Percentiles rank a stretch among this genome's conserved stretches.
phyloP scores from a whole-genome alignment of 2,797 vertebrate genomes.

The Acrossocheilus fasciatus region DNA sequence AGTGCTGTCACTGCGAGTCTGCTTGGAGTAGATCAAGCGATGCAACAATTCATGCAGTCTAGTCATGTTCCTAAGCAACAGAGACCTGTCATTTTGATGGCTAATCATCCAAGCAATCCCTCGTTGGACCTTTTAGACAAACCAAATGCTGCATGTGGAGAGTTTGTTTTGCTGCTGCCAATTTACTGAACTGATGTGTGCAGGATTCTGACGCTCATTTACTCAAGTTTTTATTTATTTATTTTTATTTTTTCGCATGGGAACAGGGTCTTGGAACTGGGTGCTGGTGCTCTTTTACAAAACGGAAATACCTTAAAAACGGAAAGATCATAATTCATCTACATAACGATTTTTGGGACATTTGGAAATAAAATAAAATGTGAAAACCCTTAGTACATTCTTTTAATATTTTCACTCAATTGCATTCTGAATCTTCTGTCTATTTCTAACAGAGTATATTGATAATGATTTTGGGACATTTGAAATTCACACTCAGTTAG shows the following conservation, averaged over 20 bases:
- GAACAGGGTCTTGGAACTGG: background rate
- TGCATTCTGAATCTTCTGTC: background rate
- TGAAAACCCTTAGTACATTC: no score
- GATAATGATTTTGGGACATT: background rate
- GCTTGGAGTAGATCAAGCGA: conserved; percentile 59
- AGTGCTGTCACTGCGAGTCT: conserved; percentile 43
- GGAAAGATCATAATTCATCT: background rate
- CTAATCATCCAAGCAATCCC: conserved; percentile 65
- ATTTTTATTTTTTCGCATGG: background rate
- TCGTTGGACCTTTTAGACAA: conserved; percentile 60
- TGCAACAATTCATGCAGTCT: conserved; percentile 62
- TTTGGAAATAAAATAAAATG: background rate
- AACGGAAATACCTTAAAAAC: background rate
- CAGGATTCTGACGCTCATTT: conserved; percentile 17
- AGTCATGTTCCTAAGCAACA: conserved; percentile 66
- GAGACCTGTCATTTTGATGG: conserved; percentile 63
- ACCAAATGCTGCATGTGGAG: conserved; percentile 58
- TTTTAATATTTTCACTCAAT: no score
- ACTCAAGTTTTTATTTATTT: background rate
- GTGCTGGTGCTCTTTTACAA: background rate
- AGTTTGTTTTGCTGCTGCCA: conserved; percentile 58
- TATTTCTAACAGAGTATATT: background rate
- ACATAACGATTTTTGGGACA: background rate
- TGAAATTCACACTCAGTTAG: background rate
- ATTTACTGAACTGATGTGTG: conserved; percentile 40